These are phyloP conservation scores for Mionectes olivaceus DNA, from an alignment of 2,797 vertebrate species.

Conservation along the genomic window DNA sequence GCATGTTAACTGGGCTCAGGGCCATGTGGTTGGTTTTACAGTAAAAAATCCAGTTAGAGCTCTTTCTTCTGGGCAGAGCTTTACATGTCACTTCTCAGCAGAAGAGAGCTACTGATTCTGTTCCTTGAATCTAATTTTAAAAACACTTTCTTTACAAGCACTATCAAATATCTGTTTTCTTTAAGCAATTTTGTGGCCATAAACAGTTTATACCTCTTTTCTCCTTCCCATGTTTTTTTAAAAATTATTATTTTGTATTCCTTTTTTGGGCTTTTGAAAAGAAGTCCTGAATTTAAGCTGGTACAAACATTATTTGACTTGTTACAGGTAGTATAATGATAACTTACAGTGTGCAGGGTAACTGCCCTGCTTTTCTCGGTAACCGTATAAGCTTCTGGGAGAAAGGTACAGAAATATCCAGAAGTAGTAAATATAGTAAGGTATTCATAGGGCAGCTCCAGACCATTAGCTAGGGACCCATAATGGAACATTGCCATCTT, in stretches of 20 bases:
- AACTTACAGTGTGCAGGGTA: not conserved
- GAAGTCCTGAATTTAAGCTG: not conserved
- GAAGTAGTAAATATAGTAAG: not conserved
- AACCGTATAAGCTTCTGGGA: not conserved
- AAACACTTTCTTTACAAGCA: constrained; percentile 3
- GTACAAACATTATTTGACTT: not conserved
- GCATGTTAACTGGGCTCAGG: not conserved
- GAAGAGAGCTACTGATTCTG: constrained; percentile 12
- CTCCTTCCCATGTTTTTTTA: not conserved
- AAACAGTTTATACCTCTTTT: not conserved
- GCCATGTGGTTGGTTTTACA: not conserved
- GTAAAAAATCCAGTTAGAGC: not conserved
- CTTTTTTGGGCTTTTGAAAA: not conserved
- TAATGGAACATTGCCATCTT: constrained; percentile 25
- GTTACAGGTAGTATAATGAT: not conserved
- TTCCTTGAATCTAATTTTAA: constrained; percentile 40
- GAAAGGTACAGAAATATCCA: constrained; percentile 32
- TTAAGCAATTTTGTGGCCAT: constrained; percentile 27
- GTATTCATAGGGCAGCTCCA: not conserved
- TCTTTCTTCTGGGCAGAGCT: not conserved
- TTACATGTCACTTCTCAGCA: not conserved
- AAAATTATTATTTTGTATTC: not conserved
- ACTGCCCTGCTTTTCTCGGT: not conserved
- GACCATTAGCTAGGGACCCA: constrained; percentile 26
- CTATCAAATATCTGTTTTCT: constrained; percentile 20